Percentiles rank a stretch among this genome's conserved stretches.
Conservation (phyloP, 2,797 vertebrate species). For the Tenualosa thibaudeaui region DNA sequence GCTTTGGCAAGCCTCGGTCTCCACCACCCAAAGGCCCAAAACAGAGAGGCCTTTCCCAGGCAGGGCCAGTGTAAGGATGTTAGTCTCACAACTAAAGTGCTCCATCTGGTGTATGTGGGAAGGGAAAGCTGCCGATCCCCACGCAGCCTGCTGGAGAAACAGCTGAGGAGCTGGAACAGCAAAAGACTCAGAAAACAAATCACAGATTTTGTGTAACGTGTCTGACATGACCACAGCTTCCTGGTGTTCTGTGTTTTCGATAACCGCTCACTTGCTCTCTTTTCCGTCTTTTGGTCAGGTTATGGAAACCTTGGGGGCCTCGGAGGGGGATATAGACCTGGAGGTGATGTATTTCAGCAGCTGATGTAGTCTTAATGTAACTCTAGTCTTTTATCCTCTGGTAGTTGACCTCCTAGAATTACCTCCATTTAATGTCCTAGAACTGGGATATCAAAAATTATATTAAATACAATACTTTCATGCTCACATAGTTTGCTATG, state of each 20-base stretch:
- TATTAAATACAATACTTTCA: not conserved
- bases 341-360: not conserved
- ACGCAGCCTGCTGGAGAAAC: conserved; percentile 28
- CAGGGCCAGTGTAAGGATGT: not conserved
- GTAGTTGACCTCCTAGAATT: not conserved
- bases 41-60: conserved; percentile 48
- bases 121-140: conserved; percentile 25
- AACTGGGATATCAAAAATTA: not conserved
- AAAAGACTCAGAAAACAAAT: not conserved
- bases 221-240: conserved; percentile 27
- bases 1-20: conserved; percentile 32
- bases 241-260: conserved; percentile 18
- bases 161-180: conserved; percentile 6
- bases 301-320: conserved; percentile 62
- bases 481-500: not conserved
- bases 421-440: not conserved
- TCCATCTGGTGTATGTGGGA: conserved; percentile 60
- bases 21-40: conserved; percentile 27
- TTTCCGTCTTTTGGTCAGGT: conserved; percentile 53
- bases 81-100: conserved; percentile 40
- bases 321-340: conserved; percentile 34
- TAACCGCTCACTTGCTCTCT: not conserved
- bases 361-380: not conserved
- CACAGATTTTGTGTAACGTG: not conserved
- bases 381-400: not conserved